Base-by-base conservation (phyloP, 2,113 vertebrate species). In the Oryzias curvinotus region DNA sequence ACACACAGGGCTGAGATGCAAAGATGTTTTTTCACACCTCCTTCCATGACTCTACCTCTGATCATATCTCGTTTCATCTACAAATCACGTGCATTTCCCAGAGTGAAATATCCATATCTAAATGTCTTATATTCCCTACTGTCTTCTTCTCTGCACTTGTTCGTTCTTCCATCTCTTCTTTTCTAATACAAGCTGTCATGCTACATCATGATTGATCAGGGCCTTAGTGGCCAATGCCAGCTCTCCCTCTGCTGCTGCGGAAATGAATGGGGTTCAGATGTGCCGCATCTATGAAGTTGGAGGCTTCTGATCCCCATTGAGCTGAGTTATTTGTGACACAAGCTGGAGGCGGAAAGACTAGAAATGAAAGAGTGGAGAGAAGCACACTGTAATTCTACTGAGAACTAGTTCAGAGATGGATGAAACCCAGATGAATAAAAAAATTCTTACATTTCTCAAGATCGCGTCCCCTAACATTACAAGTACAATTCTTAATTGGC, bases 21-120 rank as follows among this genome's bases (percentile, higher is more conserved):
- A 36, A 36, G 68, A 77, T 69, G 58, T 44, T 48, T 68, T 65
- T 67, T 58, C 61, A 58, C 14, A 14, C 21, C 23, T 13, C 26
- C 62, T 46, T 62, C 54, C 54, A 57, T 58, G 55, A 50, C 58
- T 55, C 59, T 45, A 90, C 81, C 79, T 78, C 86, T 77, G 79
- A 91, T 94, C 83, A 85, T 85, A 88, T 93, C 89, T 91, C 76
- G 73, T 82, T 76, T 79, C 80, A 85, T 91, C 85, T 88, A 82
- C 75, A 90, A 91, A 94, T 94, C 89, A 90, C 89, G 69, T 69
- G 63, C 68, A 73, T 73, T 86, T 91, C 88, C 78, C 23, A 15
- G 57, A 83, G 68, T 84, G 64, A 80, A 87, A 82, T 74, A 82
- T 88, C 81, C 78, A 84, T 46, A 66, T 82, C 78, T 80, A 74